phyloP scores from a whole-genome alignment of 92 coral and sea anemone species.

The Epizoanthus stellaris region DNA sequence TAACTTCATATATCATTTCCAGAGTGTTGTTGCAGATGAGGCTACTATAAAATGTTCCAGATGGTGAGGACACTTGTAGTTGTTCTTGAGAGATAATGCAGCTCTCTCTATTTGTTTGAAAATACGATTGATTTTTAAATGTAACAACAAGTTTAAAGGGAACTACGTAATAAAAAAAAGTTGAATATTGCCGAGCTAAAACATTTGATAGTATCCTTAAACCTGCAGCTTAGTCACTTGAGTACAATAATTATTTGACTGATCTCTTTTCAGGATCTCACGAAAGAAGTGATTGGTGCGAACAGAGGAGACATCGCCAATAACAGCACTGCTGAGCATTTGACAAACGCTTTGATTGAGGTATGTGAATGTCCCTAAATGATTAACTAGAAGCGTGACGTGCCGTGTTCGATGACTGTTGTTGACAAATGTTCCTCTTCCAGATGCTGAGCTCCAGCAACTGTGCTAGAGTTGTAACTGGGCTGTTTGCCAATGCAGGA shows the following conservation, averaged over 20 bases:
- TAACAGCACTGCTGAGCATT: conserved; percentile 57
- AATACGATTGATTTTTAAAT: too few relatives aligned
- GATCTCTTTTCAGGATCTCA: conserved; percentile 56
- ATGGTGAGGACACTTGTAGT: too few relatives aligned
- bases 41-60: too few relatives aligned
- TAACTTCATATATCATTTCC: too few relatives aligned
- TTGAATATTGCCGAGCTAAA: too few relatives aligned
- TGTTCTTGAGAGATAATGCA: too few relatives aligned
- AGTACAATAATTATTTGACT: not conserved
- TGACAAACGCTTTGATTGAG: conserved; percentile 55
- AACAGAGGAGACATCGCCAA: conserved; percentile 64
- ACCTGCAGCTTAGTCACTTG: not conserved
- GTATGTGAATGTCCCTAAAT: conserved; percentile 23
- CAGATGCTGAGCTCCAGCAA: conserved; percentile 67
- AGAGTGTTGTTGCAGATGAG: too few relatives aligned
- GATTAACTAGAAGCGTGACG: not conserved
- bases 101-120: too few relatives aligned
- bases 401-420: not conserved
- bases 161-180: too few relatives aligned
- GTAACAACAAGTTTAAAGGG: too few relatives aligned
- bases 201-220: too few relatives aligned
- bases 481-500: conserved; percentile 62
- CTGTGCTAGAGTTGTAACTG: conserved; percentile 51
- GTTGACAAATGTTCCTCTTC: not conserved
- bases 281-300: conserved; percentile 78